Evolutionary conservation across 2,113 vertebrate species (phyloP).

Genomic region (Cardinalis cardinalis): DNA sequence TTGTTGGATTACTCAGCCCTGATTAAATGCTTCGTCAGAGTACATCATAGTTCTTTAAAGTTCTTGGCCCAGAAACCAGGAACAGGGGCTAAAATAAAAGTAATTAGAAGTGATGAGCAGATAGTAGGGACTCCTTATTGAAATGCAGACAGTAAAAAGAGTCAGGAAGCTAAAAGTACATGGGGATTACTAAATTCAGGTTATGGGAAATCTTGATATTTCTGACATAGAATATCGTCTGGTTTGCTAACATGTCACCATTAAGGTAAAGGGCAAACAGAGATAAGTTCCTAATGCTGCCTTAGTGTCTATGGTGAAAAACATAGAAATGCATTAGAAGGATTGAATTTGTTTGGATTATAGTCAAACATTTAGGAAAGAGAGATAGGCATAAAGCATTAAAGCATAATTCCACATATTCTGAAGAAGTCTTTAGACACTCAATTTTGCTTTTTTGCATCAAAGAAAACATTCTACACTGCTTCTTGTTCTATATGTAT

Average conservation of each 20-base stretch:
- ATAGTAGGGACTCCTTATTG: conserved; percentile 42
- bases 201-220: conserved; percentile 55
- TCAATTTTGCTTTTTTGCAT: background rate
- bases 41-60: conserved; percentile 53
- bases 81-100: conserved; percentile 60
- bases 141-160: conserved; percentile 32
- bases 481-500: background rate
- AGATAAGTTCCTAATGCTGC: conserved; percentile 32
- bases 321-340: conserved; percentile 15
- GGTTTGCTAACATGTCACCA: conserved; percentile 4
- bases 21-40: conserved; percentile 57
- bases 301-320: conserved; percentile 2
- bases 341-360: conserved; percentile 3
- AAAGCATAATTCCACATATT: background rate
- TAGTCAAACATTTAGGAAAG: background rate
- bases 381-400: background rate
- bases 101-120: conserved; percentile 58
- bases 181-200: conserved; percentile 8
- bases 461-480: background rate
- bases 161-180: conserved; percentile 39
- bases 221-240: background rate
- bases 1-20: conserved; percentile 61
- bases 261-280: conserved; percentile 1
- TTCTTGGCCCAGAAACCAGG: conserved; percentile 52
- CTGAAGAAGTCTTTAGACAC: background rate